Base-by-base conservation (phyloP, 1,140 invertebrate species). In the Drosophila funebris region DNA sequence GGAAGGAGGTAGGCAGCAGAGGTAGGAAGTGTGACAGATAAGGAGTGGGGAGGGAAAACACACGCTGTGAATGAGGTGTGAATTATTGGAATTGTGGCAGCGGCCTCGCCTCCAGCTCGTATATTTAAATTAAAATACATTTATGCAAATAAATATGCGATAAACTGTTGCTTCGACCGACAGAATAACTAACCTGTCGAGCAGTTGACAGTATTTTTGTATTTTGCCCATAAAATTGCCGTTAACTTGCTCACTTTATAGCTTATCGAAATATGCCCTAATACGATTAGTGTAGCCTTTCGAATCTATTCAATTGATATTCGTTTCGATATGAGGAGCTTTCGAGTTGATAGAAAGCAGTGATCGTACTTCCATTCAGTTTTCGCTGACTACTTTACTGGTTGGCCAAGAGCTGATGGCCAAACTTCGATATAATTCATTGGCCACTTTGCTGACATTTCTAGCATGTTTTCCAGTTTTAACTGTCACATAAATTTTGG, bases 381-480 rank as follows among this genome's bases (percentile, higher is more conserved):
- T 68, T 62, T 62, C 37, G 37, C 31, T 41, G 20, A 16, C 22
- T 44, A 16, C 27, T n/a, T 18, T n/a, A 14, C 8, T 33, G 8
- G 7, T 50, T 58, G 33, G 56, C 44, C 27, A 33, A 60, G 20
- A 58, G 46, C 57, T 44, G 24, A 20, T 53, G 44, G 44, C 44
- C 22, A 48, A 48, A 7, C 9, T 24, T 11, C 6, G 16, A 3
- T 62, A 76, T 88, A 85, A 85, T 88, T 85, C 78, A 85, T 85
- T 75, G 73, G 70, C 74, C 78, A 76, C 46, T 80, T 81, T 54
- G 46, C 53, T 76, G 84, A 88, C 78, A 88, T 83, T 88, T 79
- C 78, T 83, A 33, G 83, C 83, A 76, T 88, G 83, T 88, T 88
- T 78, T 88, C 79, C 58, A 76, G 75, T 88, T 85, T 88, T 56